Base-by-base conservation (phyloP, 1,140 invertebrate species). In the Vanessa atalanta region DNA sequence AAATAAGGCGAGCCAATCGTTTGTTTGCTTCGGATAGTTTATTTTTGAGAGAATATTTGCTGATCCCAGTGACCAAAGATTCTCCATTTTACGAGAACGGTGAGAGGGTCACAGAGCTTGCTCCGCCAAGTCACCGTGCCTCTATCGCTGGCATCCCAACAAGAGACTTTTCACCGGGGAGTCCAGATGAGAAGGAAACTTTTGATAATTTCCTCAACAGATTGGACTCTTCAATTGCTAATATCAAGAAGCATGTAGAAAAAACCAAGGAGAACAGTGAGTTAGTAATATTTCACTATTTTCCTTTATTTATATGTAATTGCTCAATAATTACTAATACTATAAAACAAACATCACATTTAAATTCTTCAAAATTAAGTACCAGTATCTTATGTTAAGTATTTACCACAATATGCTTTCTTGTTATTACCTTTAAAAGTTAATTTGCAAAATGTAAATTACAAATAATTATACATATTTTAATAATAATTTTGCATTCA, bases 1-100 rank as follows among this genome's bases (percentile, higher is more conserved):
- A 98, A 93, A 97, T 98, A 87, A 94, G 97, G 83, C 94, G 97
- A 85, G 95, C 95, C 48, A 98, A 98, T 89, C 95, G 96, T 81
- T 93, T 98, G 75, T 98, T 97, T 94, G 96, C 97, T 14, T 95
- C 96, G 53, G 97, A 98, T 88, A 98, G 97, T 94, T 94, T 98
- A 85, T 97, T 97, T 94, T 94, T 98, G 84, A 94, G 96, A 78
- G 96, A 97, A 88, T 95, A 95, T 91, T 93, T 98, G 74, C 90
- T 97, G 83, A 97, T 98, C 83, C 97, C 97, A 63, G 94, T 96
- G 73, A 94, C 95, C 76, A 94, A 94, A 81, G 94, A 95, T 80
- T 95, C 94, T 70, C 92, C 93, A 72, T 93, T 94, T 75, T 94
- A 94, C 81, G 90, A 93, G 73, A 94, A 93, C 81, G 93, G 91